Conservation (phyloP, 2,888 invertebrate genomes). For the Lochmaea capreae region DNA sequence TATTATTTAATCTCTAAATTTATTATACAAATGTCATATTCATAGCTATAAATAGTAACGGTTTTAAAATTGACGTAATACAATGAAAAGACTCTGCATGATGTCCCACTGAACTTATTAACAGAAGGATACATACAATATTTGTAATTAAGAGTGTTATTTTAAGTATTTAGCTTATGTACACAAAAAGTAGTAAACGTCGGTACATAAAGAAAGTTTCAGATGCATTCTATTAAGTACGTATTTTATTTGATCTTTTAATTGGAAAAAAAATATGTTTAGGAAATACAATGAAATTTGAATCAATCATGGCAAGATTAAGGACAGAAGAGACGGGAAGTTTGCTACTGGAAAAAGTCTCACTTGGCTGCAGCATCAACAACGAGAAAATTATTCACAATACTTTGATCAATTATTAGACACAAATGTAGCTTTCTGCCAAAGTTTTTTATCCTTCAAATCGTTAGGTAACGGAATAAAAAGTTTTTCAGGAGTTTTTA, state of each 20-base stretch:
- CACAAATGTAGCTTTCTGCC: no score
- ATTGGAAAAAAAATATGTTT: background rate
- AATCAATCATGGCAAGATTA: background rate
- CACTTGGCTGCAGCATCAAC: no score
- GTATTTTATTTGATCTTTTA: background rate
- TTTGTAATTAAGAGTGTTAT: background rate
- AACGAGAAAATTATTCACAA: no score
- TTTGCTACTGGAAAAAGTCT: no score
- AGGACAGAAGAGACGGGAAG: background rate
- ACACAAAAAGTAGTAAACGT: background rate
- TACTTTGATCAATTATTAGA: no score
- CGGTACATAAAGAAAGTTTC: background rate
- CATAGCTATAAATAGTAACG: conserved; percentile 18
- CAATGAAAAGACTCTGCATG: background rate
- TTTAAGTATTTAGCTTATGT: conserved; percentile 4
- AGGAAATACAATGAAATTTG: background rate
- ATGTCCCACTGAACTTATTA: conserved; percentile 14
- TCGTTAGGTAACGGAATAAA: no score
- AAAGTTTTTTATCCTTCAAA: no score
- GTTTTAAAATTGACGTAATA: background rate
- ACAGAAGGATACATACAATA: conserved; percentile 1
- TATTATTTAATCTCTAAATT: background rate
- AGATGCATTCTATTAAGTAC: background rate
- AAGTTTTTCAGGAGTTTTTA: no score
- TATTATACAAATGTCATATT: conserved; percentile 9